These are phyloP conservation scores for Zaprionus lachaisei DNA, from an alignment of 1,140 invertebrate genomes.

Conservation along the genomic window DNA sequence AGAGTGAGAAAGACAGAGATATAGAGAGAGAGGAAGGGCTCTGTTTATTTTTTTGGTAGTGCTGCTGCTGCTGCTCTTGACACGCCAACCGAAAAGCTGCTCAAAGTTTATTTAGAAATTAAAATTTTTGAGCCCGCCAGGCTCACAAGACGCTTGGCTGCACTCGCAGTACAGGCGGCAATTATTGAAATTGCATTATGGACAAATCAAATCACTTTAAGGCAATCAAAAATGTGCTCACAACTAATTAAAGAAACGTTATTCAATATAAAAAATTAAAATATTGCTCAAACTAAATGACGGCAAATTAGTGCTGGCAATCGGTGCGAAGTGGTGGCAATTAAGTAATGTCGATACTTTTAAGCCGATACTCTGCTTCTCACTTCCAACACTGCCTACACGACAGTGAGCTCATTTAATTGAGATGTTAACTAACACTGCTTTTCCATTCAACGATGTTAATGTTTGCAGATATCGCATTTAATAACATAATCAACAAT, in stretches of 20 bases:
- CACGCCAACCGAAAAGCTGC: constrained; percentile 52
- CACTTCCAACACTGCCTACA: not conserved
- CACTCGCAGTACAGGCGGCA: constrained; percentile 13
- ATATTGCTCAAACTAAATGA: not conserved
- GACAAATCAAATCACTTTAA: constrained; percentile 8
- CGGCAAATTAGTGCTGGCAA: not conserved
- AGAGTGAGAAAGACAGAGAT: not conserved
- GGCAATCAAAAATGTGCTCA: not conserved
- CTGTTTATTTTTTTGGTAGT: constrained; percentile 39
- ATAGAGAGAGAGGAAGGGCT: not conserved
- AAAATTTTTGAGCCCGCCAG: constrained; percentile 54
- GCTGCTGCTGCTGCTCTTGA: constrained; percentile 61
- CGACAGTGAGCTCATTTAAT: not conserved
- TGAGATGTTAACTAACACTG: not conserved
- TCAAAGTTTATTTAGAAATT: constrained; percentile 79
- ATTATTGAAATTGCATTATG: constrained; percentile 40
- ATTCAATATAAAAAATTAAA: not conserved
- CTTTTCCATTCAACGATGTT: not conserved
- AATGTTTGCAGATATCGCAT: not conserved
- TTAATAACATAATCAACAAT: not conserved
- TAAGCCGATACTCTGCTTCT: not conserved
- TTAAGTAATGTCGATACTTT: not conserved
- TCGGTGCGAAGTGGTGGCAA: not conserved
- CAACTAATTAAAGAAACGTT: not conserved
- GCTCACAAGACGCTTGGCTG: constrained; percentile 43